These are phyloP conservation scores for Ectropis grisescens DNA, from an alignment of 1,140 invertebrate species.

Conservation along the genomic window DNA sequence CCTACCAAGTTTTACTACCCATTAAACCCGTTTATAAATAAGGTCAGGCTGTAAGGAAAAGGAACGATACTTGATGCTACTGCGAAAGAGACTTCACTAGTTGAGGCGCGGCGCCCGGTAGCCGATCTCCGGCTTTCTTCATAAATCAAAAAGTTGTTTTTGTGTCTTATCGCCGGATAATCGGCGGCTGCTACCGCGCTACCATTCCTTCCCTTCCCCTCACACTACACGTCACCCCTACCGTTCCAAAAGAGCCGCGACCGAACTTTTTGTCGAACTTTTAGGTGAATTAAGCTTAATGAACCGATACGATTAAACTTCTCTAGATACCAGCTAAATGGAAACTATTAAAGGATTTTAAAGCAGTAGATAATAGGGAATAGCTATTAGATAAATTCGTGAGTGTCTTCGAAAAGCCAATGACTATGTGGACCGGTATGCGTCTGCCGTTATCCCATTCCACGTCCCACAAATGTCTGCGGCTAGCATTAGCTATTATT, in stretches of 20 bases:
- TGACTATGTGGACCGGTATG: too few species aligned
- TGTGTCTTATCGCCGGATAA: constrained; percentile 61
- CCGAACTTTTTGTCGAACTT: constrained; percentile 33
- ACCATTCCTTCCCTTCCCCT: constrained; percentile 13
- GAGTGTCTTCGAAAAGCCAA: too few species aligned
- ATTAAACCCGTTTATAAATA: too few species aligned
- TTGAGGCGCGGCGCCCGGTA: constrained; percentile 49
- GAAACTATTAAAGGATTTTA: constrained; percentile 32
- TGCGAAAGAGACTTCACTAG: too few species aligned
- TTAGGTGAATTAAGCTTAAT: constrained; percentile 34
- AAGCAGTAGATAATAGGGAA: constrained; percentile 28
- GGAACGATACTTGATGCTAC: too few species aligned
- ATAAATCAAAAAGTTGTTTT: constrained; percentile 68
- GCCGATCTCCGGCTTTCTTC: constrained; percentile 54
- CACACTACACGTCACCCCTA: constrained; percentile 4
- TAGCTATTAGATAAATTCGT: too few species aligned
- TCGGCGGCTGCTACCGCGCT: constrained; percentile 49
- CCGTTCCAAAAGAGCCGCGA: constrained; percentile 1
- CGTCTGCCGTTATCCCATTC: too few species aligned
- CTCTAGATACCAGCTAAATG: constrained; percentile 19
- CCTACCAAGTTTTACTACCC: too few species aligned
- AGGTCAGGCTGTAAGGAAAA: too few species aligned
- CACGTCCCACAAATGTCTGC: too few species aligned
- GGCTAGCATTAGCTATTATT: too few species aligned
- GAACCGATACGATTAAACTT: constrained; percentile 23